These are phyloP conservation scores for Bryconaethiops microstoma DNA, from an alignment of 2,797 vertebrate species.

Conservation along the genomic window DNA sequence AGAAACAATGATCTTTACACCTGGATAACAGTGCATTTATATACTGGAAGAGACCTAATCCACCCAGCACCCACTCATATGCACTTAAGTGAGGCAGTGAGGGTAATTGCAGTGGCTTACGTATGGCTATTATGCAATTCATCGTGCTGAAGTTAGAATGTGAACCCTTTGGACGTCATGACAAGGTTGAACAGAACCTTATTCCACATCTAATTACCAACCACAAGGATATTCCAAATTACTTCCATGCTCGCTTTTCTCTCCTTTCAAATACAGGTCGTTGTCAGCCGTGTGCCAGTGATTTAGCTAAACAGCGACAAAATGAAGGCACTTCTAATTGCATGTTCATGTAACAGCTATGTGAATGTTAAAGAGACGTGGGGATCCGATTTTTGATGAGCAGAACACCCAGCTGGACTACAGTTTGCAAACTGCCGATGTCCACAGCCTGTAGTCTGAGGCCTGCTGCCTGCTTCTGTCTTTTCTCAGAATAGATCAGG, in stretches of 20 bases:
- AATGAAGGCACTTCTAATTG: background rate
- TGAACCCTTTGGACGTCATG: background rate
- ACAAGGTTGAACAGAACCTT: background rate
- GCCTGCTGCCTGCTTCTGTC: background rate
- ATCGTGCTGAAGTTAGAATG: background rate
- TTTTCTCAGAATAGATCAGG: conserved; percentile 25
- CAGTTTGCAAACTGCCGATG: background rate
- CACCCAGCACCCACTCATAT: background rate
- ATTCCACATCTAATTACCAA: background rate
- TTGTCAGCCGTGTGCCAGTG: background rate
- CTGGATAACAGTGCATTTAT: background rate
- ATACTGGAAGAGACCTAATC: background rate
- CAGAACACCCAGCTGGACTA: conserved; percentile 12
- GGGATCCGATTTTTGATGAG: background rate
- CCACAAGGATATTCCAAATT: background rate
- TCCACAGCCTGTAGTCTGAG: conserved; percentile 3
- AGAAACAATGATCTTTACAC: background rate
- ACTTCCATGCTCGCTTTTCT: background rate
- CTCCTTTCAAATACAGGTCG: background rate
- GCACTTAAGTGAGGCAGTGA: background rate
- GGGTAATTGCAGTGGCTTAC: background rate
- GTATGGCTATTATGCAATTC: conserved; percentile 12
- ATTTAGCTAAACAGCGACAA: background rate
- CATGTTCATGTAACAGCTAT: background rate
- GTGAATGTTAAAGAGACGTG: background rate